Evolutionary conservation across 2,113 vertebrate genomes (phyloP).

Genomic region (Oceanodroma tethys): DNA sequence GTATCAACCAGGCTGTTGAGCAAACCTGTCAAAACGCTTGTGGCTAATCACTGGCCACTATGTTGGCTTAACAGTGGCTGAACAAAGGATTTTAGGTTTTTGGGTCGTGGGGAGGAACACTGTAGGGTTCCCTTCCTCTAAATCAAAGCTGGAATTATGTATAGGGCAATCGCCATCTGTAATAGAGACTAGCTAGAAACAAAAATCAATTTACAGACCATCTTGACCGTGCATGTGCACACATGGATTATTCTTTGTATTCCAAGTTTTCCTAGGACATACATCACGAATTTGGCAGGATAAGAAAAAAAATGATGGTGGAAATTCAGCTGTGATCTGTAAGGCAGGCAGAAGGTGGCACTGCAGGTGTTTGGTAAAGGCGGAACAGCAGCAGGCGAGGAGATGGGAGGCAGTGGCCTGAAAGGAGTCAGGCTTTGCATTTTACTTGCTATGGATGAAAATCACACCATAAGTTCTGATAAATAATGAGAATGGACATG

Average conservation of each 20-base stretch:
- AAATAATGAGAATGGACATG: slow-evolving; percentile 19
- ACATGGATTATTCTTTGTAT: background rate
- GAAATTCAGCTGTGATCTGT: background rate
- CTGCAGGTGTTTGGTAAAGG: background rate
- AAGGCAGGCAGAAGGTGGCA: slow-evolving; percentile 40
- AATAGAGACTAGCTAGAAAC: background rate
- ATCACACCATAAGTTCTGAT: background rate
- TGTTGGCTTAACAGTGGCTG: background rate
- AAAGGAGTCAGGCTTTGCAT: background rate
- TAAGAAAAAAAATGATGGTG: background rate
- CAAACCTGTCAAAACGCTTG: background rate
- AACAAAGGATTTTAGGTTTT: background rate
- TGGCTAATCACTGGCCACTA: background rate
- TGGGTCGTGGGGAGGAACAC: background rate
- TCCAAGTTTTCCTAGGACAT: background rate
- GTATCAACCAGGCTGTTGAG: background rate
- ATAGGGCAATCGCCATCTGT: accelerated
- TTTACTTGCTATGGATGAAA: background rate
- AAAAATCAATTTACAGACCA: background rate
- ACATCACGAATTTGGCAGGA: background rate
- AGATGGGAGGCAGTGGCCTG: background rate
- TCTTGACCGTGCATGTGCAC: background rate
- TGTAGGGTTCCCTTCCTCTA: background rate
- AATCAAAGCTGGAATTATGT: background rate
- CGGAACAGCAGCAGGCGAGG: background rate